Base-by-base conservation (phyloP, 2,888 invertebrate genomes). In the Abscondita cerata region DNA sequence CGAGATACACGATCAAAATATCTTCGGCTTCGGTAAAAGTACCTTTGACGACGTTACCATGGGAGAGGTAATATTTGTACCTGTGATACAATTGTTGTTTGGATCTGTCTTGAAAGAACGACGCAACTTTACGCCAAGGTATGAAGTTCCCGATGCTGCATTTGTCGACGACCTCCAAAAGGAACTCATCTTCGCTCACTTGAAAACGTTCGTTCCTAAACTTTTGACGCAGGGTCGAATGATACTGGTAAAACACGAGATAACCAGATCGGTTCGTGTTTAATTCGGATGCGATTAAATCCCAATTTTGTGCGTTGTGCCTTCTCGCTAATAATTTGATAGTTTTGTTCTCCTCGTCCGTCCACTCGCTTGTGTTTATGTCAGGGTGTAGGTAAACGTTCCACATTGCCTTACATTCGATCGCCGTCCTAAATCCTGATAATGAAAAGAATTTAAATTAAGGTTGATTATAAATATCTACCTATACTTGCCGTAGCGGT, bases 351-450 rank as follows among this genome's bases (percentile, higher is more conserved):
- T 89, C 89, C 9, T 79, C 75, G 0, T 68, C 65, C 0, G 80
- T 81, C 87, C 88, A 89, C 4, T 73, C 70, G 1, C 69, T 70
- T 47, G 86, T 90, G 65, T 87, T 90, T 12, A 91, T 83, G 12
- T 82, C 77, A 0, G 92, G 91, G 75, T 89, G 88, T 47, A 91
- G 75, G 72, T 86, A 89, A 16, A 88, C 81, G 60, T 86, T 85
- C 92, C 92, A 93, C 74, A 91, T 85, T 0, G 88, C 83, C 69
- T 83, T 80, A 73, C 90, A 92, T 73, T 90, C 90, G 8, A 81
- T 79, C 0, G 86, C 79, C 0, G 83, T 83, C 71, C 90, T 90
- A n/a, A 86, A 83, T 33, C 81, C 77, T 63, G 56, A 41, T 71
- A 71, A 50, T 40, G 83, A 82, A 3, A n/a, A n/a, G n/a, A n/a